Evolutionary conservation across 2,113 vertebrate species (phyloP).

Genomic region (Salvelinus fontinalis): DNA sequence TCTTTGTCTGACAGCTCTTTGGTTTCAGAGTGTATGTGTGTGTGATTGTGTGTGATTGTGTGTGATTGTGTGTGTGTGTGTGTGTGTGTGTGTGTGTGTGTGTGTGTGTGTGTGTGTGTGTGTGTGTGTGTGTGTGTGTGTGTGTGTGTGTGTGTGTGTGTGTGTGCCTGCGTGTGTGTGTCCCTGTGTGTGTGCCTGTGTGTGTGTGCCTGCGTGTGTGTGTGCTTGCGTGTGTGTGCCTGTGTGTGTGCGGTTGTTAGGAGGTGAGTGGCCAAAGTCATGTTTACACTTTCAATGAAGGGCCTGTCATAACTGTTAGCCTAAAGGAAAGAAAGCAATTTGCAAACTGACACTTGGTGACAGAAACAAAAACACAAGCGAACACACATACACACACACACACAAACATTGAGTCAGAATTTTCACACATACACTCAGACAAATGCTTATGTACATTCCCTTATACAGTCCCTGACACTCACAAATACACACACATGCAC

Average conservation of each 20-base stretch:
- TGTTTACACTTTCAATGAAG: constrained; percentile 1
- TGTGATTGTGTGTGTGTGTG: no score
- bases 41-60: no score
- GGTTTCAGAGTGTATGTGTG: no score
- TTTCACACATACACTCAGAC: background rate
- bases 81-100: no score
- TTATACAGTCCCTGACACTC: no score
- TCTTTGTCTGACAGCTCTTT: no score
- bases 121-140: no score
- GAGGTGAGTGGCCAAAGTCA: background rate
- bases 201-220: background rate
- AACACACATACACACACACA: background rate
- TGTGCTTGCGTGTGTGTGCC: background rate
- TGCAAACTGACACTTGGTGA: background rate
- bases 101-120: no score
- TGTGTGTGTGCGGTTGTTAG: background rate
- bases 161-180: no score
- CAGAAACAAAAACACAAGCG: background rate
- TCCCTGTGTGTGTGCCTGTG: no score
- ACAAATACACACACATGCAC: background rate
- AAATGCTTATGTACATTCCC: background rate
- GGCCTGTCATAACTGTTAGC: background rate
- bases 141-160: no score
- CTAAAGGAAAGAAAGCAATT: constrained; percentile 9
- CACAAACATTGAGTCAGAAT: constrained; percentile 24